Base-by-base conservation (phyloP, 1,140 invertebrate genomes). In the Caenorhabditis brenneri region DNA sequence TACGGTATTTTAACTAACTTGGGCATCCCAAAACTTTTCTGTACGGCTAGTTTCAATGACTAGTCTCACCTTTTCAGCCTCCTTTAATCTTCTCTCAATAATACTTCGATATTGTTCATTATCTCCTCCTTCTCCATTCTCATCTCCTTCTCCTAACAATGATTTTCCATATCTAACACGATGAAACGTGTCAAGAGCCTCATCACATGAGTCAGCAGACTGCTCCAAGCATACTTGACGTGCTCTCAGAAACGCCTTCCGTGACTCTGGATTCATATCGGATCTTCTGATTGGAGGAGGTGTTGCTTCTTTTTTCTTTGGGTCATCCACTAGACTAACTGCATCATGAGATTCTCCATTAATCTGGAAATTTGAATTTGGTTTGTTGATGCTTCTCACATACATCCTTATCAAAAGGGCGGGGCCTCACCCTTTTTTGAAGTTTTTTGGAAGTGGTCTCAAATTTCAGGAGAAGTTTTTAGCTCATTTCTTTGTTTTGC, bases 281-380 rank as follows among this genome's bases (percentile, higher is more conserved):
- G 65, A 74, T 42, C 65, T 42, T 65, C 33, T 65, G 15, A 36
- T n/a, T 65, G n/a, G n/a, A n/a, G n/a, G n/a, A n/a, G n/a, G n/a
- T 65, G 31, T 65, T 22, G 6, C 36, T 65, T 65, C 29, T 65
- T 36, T 10, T 42, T 74, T 74, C 2, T 74, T 74, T 10, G 65
- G 65, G 15, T 74, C 22, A 31, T 74, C 65, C 5, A 74, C 65
- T 19, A 74, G 29, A 74, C 65, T 74, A 6, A 74, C 65, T n/a
- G 65, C 65, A 31, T 74, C 65, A 74, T 74, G 65, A 24, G 65
- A 74, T 46, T 74, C 65, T 24, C 65, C 65, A 24, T 74, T 42
- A 3, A 74, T 74, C 65, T 74, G 58, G 16, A 65, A 65, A 65
- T 51, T n/a, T 16, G 7, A n/a, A n/a, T n/a, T n/a, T 51, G 7